phyloP scores from a whole-genome alignment of 1,140 invertebrate species.

The Drosophila bocki region DNA sequence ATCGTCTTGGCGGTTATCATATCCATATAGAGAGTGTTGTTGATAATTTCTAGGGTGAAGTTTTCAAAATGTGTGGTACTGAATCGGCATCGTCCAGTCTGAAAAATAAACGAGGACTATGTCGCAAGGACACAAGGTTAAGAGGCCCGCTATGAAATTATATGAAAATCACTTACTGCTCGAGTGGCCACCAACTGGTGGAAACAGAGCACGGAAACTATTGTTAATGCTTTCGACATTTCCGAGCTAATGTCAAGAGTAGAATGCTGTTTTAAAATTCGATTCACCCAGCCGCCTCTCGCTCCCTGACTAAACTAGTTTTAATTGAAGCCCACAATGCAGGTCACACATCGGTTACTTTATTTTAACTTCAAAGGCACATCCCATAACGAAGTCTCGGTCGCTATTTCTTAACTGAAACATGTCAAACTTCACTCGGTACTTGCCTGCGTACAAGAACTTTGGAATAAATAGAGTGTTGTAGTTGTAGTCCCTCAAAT shows the following conservation, averaged over 20 bases:
- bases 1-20: conserved; percentile 41
- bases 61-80: conserved; percentile 50
- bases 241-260: conserved; percentile 13
- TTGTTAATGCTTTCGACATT: conserved; percentile 25
- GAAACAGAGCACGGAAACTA: conserved; percentile 15
- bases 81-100: conserved; percentile 47
- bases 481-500: conserved; percentile 41
- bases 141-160: neutral
- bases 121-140: neutral
- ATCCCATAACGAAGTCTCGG: conserved; percentile 38
- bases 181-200: neutral
- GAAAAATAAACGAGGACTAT: conserved; percentile 44
- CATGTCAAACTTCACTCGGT: conserved; percentile 37
- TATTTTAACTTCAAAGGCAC: conserved; percentile 40
- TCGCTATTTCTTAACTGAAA: conserved; percentile 12
- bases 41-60: conserved; percentile 47
- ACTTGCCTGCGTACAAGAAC: conserved; percentile 39
- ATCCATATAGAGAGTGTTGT: conserved; percentile 61
- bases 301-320: conserved; percentile 32
- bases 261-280: conserved; percentile 16
- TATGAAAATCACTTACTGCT: conserved; percentile 48
- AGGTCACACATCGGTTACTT: conserved; percentile 25
- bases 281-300: neutral
- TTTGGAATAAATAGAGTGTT: conserved; percentile 40
- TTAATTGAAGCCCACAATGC: conserved; percentile 13